Base-by-base conservation (phyloP, 2,113 vertebrate genomes). In the Lagopus muta region DNA sequence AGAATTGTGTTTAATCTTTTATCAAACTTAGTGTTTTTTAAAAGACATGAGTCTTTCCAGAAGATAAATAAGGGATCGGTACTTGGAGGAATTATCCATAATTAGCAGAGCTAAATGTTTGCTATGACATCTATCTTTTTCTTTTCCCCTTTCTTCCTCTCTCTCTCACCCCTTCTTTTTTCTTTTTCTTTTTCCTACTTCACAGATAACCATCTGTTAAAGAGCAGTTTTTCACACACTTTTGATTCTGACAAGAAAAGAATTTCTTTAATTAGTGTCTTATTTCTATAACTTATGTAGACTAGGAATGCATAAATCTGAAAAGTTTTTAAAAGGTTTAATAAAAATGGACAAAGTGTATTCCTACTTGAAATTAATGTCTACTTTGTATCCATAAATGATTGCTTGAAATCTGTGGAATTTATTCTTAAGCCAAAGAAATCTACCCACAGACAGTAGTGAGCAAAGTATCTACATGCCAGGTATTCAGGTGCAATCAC, bases 241-340 rank as follows among this genome's bases (percentile, higher is more conserved):
- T 32, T 65, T 70, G 45, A 69, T 75, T 93, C 66, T 93, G 91
- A 89, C 62, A 62, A 70, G 58, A 52, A 86, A 86, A 58, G 54
- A 48, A 86, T 89, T 92, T 84, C 48, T 93, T 93, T 84, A 86
- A 94, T 83, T 77, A 92, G 58, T 84, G 54, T 84, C 83, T 71
- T 86, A 54, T 79, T 95, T 95, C 74, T 78, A 27, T 86, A 84
- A 43, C 1, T 2, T 82, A 64, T 42, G 19, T 34, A 54, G 66
- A 9, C n/a, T 79, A 79, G 21, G 30, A 87, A 66, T 14, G 30
- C 38, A 48, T 70, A 50, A 75, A 83, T 86, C 19, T 55, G 34
- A 61, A 89, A 71, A 82, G 7, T 4, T 19, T 71, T 90, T 82
- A 75, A 78, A 91, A 48, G 20, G 20, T 69, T 95, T 80, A 93